Conservation (phyloP, 2,113 vertebrate genomes). For the Megaptera novaeangliae region DNA sequence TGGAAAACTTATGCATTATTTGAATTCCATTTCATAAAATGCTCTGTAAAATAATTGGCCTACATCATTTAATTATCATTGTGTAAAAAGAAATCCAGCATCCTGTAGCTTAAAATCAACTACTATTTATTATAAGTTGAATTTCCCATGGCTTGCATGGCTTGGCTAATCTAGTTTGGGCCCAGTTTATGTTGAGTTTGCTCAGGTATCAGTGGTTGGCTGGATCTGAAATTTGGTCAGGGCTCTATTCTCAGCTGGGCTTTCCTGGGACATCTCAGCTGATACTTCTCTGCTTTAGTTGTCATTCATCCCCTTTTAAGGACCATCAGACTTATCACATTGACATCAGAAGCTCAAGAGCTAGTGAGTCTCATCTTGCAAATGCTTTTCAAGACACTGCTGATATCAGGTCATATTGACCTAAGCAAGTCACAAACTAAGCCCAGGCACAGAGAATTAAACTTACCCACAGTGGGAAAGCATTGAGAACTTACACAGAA, state of each 20-base stretch:
- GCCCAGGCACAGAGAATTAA: background rate
- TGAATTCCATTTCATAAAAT: background rate
- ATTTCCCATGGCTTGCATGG: rapidly evolving
- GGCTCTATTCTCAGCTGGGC: background rate
- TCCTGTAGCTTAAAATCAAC: background rate
- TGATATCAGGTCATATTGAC: background rate
- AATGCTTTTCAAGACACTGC: background rate
- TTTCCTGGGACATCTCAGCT: background rate
- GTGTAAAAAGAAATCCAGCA: background rate
- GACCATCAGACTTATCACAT: background rate
- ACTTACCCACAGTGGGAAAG: background rate
- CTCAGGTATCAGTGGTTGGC: background rate
- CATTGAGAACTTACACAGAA: background rate
- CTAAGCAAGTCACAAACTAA: background rate
- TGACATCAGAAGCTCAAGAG: background rate
- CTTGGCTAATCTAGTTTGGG: background rate
- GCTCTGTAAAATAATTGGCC: background rate
- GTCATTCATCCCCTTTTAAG: background rate
- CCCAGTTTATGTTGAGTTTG: background rate
- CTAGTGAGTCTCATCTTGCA: background rate
- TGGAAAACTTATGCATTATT: background rate
- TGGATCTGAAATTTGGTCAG: background rate
- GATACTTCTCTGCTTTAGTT: background rate
- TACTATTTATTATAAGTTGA: background rate
- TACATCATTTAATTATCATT: background rate